Conservation (phyloP, 2,888 invertebrate species). For the Eudemis profundana region DNA sequence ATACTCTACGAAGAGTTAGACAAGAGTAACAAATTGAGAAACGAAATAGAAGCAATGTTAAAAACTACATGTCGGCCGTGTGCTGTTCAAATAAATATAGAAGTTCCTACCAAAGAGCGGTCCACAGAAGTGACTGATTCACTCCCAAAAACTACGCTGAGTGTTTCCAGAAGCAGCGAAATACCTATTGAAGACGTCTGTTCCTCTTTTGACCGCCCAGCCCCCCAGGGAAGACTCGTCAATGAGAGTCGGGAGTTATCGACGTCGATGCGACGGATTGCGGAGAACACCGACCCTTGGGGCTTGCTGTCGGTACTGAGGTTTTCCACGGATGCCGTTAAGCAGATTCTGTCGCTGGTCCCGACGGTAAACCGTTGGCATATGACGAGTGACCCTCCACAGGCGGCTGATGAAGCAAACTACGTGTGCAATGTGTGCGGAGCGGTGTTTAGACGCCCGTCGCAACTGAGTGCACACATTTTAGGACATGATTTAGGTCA, state of each 20-base stretch:
- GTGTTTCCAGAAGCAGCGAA: slow-evolving; percentile 35
- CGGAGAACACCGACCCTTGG: slow-evolving; percentile 76
- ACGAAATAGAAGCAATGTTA: slow-evolving; percentile 59
- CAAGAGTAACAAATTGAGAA: slow-evolving; percentile 62
- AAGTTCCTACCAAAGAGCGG: slow-evolving; percentile 66
- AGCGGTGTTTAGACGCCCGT: slow-evolving; percentile 62
- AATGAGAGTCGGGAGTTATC: neutral
- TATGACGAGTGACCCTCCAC: slow-evolving; percentile 54
- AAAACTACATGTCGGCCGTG: slow-evolving; percentile 50
- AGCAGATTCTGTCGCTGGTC: slow-evolving; percentile 64
- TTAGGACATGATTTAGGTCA: slow-evolving; percentile 62
- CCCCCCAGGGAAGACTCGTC: neutral
- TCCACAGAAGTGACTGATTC: slow-evolving; percentile 67
- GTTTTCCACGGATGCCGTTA: slow-evolving; percentile 66
- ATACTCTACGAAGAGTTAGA: slow-evolving; percentile 54
- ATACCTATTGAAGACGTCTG: slow-evolving; percentile 49
- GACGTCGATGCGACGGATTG: slow-evolving; percentile 50
- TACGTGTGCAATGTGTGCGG: slow-evolving; percentile 74
- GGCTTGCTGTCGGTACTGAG: slow-evolving; percentile 64
- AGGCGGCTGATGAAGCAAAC: slow-evolving; percentile 45
- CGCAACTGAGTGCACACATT: slow-evolving; percentile 69
- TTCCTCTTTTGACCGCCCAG: slow-evolving; percentile 14
- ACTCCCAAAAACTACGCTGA: slow-evolving; percentile 49
- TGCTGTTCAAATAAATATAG: slow-evolving; percentile 58
- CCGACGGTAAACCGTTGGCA: slow-evolving; percentile 62